Base-by-base conservation (phyloP, 2,888 invertebrate genomes). In the Eledone cirrhosa region DNA sequence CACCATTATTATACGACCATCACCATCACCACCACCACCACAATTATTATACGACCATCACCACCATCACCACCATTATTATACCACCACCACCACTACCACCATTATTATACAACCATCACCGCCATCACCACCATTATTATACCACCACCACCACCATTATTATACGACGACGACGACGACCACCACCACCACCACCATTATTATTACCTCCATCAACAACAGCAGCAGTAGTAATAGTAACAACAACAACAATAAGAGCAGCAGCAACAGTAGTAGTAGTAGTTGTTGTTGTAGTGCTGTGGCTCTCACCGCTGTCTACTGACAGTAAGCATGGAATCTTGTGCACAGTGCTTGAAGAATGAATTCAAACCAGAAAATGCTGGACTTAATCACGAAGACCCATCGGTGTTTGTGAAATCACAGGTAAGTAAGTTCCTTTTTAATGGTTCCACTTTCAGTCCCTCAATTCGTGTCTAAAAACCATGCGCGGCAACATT, bases 351-450 rank as follows among this genome's bases (percentile, higher is more conserved):
- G 75, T 83, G 81, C 63, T 78, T 84, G 33, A 82, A 81, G 24
- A 80, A 83, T 48, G 87, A 86, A 80, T 85, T 87, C 74, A 81
- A 84, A 48, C 83, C 86, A 11, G 86, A 87, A 67, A 84, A 85
- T 81, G 80, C 85, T 24, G 83, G 84, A 16, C 81, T 86, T 16
- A 82, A 83, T 22, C 82, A 85, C 77, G 86, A 85, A 19, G 82
- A 83, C 53, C 86, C 86, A 24, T 79, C 83, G 22, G 86, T 82
- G 77, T 86, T 87, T 77, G 83, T 87, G 47, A 82, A 82, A n/a
- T 83, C 86, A 22, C 87, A 87, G 85, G 86, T 85, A 80, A 47
- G 81, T 47, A 16, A 14, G 27, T 67, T 7, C 2, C 11, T 19
- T 1, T 63, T 63, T 63, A 11, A 41, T 41, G 41, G 41, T 41